Conservation (phyloP, 2,888 invertebrate genomes). For the Orthonevra nobilis region DNA sequence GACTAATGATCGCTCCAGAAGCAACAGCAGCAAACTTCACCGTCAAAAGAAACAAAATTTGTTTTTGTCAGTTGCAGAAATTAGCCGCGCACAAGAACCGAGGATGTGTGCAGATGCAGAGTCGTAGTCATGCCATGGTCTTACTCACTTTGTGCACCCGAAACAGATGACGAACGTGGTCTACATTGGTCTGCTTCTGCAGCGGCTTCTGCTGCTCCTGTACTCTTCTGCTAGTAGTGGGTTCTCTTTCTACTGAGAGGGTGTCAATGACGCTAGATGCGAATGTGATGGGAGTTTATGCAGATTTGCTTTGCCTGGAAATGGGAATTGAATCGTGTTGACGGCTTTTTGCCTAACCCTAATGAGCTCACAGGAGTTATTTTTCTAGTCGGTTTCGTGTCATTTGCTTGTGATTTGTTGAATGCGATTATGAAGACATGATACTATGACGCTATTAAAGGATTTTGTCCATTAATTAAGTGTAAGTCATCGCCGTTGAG, state of each 20-base stretch:
- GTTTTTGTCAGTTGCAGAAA: constrained; percentile 69
- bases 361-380: constrained; percentile 69
- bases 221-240: too few relatives aligned
- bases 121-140: constrained; percentile 40
- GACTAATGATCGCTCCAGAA: constrained; percentile 70
- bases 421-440: constrained; percentile 70
- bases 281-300: constrained; percentile 62
- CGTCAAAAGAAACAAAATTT: constrained; percentile 67
- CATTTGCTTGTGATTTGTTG: constrained; percentile 70
- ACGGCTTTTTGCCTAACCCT: constrained; percentile 69
- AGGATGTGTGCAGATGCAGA: constrained; percentile 19
- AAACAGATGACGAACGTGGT: constrained; percentile 63
- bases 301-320: constrained; percentile 60
- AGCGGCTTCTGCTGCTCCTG: constrained; percentile 58
- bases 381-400: constrained; percentile 66
- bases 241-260: constrained; percentile 44
- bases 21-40: constrained; percentile 61
- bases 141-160: constrained; percentile 14
- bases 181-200: constrained; percentile 56
- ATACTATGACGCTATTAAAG: constrained; percentile 68
- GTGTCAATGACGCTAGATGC: constrained; percentile 63
- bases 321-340: constrained; percentile 70
- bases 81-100: constrained; percentile 45
- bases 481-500: constrained; percentile 56
- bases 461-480: constrained; percentile 69